Base-by-base conservation (phyloP, 2,113 vertebrate species). In the Eolophus roseicapilla region DNA sequence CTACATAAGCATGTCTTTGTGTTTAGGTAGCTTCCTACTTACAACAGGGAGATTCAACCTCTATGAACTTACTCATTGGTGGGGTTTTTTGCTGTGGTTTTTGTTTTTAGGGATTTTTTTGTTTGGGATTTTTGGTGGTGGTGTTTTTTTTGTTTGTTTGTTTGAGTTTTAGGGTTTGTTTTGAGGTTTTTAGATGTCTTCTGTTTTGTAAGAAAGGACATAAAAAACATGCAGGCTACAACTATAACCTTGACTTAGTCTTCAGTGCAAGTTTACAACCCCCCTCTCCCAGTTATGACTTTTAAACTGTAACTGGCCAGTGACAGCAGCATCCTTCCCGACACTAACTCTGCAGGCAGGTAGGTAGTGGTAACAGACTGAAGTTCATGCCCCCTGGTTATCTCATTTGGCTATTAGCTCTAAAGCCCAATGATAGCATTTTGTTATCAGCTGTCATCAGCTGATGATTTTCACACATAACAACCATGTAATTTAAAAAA, bases 401-500 rank as follows among this genome's bases (percentile, higher is more conserved):
- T 53, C 74, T 82, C 59, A 85, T 77, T 71, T 79, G 65, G 57
- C 65, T 82, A 55, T 68, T 55, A 82, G 69, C 52, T 92, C 52
- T 44, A 68, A 20, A 94, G 78, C 65, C 35, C 52, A 70, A 14
- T 13, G 52, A 88, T 3, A 87, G 27, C 4, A 4, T 85, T 92
- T 78, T 73, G 47, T 70, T 91, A 79, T 37, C 43, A 64, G 82
- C 62, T 89, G 44, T 76, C 89, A 13, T 57, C 55, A 21, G 43
- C 50, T 90, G 77, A 68, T 73, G 49, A 84, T 91, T 84, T 94
- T 79, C 69, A 95, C 55, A 73, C 62, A 87, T 79, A 91, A 93
- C 28, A 78, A 60, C 35, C 10, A 37, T 13, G 44, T 82, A 85
- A 94, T 87, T 95, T 50, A 52, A 87, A 93, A 76, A 35, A 69